Conservation (phyloP, 2,113 vertebrate genomes). For the Eupsittula cactorum region DNA sequence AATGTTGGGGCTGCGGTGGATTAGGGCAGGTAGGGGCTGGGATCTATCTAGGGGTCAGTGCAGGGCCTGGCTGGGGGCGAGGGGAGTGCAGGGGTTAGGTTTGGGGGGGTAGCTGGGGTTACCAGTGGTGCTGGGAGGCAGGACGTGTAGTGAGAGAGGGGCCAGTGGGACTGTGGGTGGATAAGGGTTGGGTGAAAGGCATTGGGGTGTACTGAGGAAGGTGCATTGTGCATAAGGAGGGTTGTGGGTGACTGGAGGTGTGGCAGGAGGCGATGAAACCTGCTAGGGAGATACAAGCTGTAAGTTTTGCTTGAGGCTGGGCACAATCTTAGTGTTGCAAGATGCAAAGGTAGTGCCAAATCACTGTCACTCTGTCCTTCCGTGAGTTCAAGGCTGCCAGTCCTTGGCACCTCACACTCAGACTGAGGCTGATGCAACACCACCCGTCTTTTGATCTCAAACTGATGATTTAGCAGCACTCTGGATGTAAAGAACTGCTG, state of each 20-base stretch:
- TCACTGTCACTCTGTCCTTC: neutral
- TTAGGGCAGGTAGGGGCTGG: neutral
- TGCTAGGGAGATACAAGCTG: neutral
- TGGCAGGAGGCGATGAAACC: neutral
- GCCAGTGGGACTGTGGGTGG: neutral
- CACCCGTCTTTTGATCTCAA: neutral
- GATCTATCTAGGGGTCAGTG: neutral
- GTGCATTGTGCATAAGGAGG: neutral
- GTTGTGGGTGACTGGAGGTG: neutral
- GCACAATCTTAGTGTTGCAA: neutral
- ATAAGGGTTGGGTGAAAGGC: neutral
- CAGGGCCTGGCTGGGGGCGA: neutral
- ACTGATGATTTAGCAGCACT: neutral
- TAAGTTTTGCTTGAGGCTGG: neutral
- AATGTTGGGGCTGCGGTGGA: neutral
- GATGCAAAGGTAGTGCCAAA: neutral
- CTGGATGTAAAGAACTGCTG: neutral
- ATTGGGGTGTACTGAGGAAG: neutral
- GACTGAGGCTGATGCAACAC: neutral
- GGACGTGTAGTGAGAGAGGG: neutral
- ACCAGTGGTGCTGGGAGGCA: neutral
- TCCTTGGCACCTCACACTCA: neutral
- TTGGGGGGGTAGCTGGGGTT: neutral
- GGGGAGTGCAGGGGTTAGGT: neutral
- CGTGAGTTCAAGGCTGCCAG: neutral